Percentiles rank a stretch among this genome's conserved stretches.
phyloP scores from a whole-genome alignment of 2,797 vertebrate genomes.

The Thamnophis elegans region DNA sequence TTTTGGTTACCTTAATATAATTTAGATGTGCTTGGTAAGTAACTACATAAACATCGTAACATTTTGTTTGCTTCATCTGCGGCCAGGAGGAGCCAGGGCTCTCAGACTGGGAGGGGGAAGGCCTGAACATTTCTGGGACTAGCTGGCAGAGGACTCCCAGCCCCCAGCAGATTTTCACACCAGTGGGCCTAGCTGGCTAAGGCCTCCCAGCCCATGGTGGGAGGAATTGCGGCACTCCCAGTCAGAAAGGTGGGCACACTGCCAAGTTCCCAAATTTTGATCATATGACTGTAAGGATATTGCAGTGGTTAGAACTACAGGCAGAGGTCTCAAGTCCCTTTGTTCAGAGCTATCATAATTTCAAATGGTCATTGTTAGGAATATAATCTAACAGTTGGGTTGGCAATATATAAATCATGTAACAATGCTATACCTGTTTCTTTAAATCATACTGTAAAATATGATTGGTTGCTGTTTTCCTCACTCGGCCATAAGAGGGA shows the following conservation, averaged over 20 bases:
- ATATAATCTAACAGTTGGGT: no score
- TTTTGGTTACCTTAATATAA: no score
- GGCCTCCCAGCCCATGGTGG: background rate
- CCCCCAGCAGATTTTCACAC: background rate
- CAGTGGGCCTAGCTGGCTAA: background rate
- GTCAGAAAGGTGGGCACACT: background rate
- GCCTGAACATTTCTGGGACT: background rate
- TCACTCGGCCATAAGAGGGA: no score
- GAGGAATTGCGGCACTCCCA: background rate
- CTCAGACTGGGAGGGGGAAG: background rate
- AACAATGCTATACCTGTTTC: no score
- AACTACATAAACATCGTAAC: no score
- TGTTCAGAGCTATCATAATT: background rate
- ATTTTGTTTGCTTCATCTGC: no score
- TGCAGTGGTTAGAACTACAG: background rate
- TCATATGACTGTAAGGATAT: background rate
- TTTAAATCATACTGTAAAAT: no score
- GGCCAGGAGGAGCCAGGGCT: no score
- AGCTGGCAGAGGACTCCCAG: background rate
- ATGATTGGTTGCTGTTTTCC: no score
- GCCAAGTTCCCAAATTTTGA: background rate
- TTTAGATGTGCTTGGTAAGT: no score
- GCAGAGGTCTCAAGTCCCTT: background rate
- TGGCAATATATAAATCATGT: no score
- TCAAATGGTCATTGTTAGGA: background rate